Percentiles rank a stretch among this genome's conserved stretches.
phyloP scores from a whole-genome alignment of 2,888 invertebrate genomes.

The Drosophila subquinaria region DNA sequence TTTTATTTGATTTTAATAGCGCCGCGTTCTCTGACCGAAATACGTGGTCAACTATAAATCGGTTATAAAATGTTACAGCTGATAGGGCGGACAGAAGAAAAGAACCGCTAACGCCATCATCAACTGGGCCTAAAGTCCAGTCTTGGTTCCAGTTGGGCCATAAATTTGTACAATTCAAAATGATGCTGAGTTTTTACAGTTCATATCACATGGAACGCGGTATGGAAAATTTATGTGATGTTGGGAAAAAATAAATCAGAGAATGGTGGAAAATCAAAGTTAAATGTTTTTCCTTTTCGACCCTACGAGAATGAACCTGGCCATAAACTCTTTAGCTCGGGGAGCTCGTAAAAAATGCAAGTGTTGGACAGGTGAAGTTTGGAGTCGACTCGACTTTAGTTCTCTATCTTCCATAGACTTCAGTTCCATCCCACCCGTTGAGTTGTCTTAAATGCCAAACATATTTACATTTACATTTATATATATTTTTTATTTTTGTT shows the following conservation, averaged over 20 bases:
- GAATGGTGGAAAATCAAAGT: slow-evolving; percentile 46
- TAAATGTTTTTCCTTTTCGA: slow-evolving; percentile 55
- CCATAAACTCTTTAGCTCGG: slow-evolving; percentile 26
- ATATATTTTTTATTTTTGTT: slow-evolving; percentile 12
- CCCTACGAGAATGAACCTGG: slow-evolving; percentile 22
- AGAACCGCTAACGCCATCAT: slow-evolving; percentile 78
- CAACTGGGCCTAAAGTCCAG: slow-evolving; percentile 18
- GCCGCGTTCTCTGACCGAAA: slow-evolving; percentile 41
- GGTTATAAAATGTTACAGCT: slow-evolving; percentile 58
- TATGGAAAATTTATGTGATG: slow-evolving; percentile 62
- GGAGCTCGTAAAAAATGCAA: slow-evolving; percentile 56
- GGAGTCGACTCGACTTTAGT: neutral
- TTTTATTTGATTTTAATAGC: slow-evolving; percentile 79
- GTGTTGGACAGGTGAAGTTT: slow-evolving; percentile 64
- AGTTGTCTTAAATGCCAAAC: slow-evolving; percentile 58
- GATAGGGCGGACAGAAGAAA: slow-evolving; percentile 65
- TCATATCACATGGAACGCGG: slow-evolving; percentile 43
- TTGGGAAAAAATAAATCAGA: slow-evolving; percentile 68
- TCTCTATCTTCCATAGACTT: neutral
- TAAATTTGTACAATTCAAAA: slow-evolving; percentile 80
- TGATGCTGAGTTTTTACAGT: slow-evolving; percentile 75
- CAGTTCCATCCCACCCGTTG: slow-evolving; percentile 21
- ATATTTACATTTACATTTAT: slow-evolving; percentile 50
- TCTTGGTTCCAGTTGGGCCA: slow-evolving; percentile 44
- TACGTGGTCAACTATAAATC: slow-evolving; percentile 64